Conservation (phyloP, 2,888 invertebrate species). For the Dascillus cervinus region DNA sequence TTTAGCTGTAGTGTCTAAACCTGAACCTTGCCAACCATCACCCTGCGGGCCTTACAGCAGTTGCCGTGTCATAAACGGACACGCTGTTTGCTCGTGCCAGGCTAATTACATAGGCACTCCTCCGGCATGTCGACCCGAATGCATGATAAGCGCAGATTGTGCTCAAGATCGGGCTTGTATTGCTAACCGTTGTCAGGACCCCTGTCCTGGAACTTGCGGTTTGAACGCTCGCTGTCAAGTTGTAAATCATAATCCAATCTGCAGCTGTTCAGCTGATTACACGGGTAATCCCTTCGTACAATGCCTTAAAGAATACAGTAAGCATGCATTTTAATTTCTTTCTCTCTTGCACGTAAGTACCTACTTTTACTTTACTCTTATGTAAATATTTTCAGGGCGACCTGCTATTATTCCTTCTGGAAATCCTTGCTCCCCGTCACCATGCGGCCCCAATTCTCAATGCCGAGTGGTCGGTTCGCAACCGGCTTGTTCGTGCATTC, state of each 20-base stretch:
- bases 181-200: slow-evolving; percentile 71
- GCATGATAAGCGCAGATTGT: slow-evolving; percentile 77
- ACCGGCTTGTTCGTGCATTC: slow-evolving; percentile 72
- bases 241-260: slow-evolving; percentile 78
- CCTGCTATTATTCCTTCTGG: slow-evolving; percentile 47
- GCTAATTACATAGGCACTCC: slow-evolving; percentile 72
- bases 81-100: slow-evolving; percentile 75
- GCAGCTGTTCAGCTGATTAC: slow-evolving; percentile 68
- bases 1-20: slow-evolving; percentile 30
- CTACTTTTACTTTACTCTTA: slow-evolving; percentile 18
- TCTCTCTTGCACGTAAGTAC: slow-evolving; percentile 14
- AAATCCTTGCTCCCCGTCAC: slow-evolving; percentile 74
- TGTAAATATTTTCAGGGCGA: slow-evolving; percentile 52
- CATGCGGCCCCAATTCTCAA: slow-evolving; percentile 78
- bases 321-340: slow-evolving; percentile 31
- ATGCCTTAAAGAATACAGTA: slow-evolving; percentile 62
- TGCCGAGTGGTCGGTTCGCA: slow-evolving; percentile 69
- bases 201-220: slow-evolving; percentile 78
- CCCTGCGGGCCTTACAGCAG: slow-evolving; percentile 78
- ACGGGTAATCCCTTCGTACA: slow-evolving; percentile 76
- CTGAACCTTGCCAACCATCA: slow-evolving; percentile 55
- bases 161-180: slow-evolving; percentile 72
- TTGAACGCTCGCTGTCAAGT: slow-evolving; percentile 73
- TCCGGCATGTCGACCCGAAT: slow-evolving; percentile 69
- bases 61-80: slow-evolving; percentile 63